A percentile compares a stretch with the other conserved stretches of the same genome.
Conservation (phyloP, 1,140 invertebrate genomes). For the Coptotermes formosanus region DNA sequence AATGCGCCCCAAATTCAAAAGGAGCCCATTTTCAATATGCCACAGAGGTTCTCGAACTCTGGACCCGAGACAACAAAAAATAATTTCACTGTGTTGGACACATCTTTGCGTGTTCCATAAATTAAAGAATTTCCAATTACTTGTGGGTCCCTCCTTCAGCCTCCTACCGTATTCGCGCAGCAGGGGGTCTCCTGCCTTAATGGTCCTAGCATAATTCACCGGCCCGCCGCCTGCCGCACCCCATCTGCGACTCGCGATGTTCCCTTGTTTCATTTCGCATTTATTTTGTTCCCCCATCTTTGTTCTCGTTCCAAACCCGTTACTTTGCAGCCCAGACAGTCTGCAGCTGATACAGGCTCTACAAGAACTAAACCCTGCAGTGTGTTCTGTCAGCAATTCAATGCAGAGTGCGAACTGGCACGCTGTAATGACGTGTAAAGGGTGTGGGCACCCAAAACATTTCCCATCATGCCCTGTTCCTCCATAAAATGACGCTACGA, state of each 20-base stretch:
- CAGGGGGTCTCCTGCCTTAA: constrained; percentile 28
- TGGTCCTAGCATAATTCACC: constrained; percentile 19
- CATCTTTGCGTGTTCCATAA: constrained; percentile 32
- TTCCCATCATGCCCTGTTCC: constrained; percentile 16
- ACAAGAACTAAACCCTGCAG: too few relatives aligned
- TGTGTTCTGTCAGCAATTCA: too few relatives aligned
- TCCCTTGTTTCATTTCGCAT: too few relatives aligned
- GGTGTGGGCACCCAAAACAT: constrained; percentile 11
- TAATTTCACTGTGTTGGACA: constrained; percentile 16
- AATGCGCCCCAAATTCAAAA: too few relatives aligned
- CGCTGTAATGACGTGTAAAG: neutral
- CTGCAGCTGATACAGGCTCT: too few relatives aligned
- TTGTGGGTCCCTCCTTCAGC: constrained; percentile 23
- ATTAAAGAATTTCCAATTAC: constrained; percentile 34
- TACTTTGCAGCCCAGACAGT: too few relatives aligned
- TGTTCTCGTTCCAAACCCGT: too few relatives aligned
- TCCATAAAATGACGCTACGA: constrained; percentile 5
- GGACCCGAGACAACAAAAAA: constrained; percentile 23
- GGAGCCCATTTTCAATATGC: too few relatives aligned
- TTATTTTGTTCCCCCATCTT: too few relatives aligned
- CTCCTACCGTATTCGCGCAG: constrained; percentile 32
- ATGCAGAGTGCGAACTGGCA: neutral
- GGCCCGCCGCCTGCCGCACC: neutral
- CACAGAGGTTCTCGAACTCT: neutral
- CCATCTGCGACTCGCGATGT: too few relatives aligned